phyloP scores from a whole-genome alignment of 1,140 invertebrate genomes.

The Aphelinus certus region DNA sequence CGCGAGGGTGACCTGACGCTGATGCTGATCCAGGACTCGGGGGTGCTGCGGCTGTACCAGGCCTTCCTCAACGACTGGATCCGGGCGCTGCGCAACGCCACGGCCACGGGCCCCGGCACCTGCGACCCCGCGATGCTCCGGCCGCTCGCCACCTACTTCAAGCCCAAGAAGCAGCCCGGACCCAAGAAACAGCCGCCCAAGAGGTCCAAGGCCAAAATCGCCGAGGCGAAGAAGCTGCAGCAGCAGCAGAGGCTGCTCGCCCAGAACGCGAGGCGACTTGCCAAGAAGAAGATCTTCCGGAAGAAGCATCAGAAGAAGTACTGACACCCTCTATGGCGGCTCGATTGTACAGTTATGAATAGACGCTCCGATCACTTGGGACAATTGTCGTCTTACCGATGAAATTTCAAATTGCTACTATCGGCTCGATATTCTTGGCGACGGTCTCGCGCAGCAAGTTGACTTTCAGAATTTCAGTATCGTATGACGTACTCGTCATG shows the following conservation, averaged over 20 bases:
- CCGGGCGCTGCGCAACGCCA: slow-evolving; percentile 57
- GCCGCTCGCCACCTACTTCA: slow-evolving; percentile 37
- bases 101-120: slow-evolving; percentile 50
- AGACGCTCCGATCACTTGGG: too few species aligned
- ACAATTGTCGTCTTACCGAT: too few species aligned
- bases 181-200: slow-evolving; percentile 11
- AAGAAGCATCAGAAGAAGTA: slow-evolving; percentile 38
- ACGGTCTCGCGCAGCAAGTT: too few species aligned
- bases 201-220: slow-evolving; percentile 34
- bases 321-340: too few species aligned
- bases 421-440: too few species aligned
- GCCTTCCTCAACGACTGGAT: slow-evolving; percentile 63
- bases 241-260: slow-evolving; percentile 39
- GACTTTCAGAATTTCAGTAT: too few species aligned
- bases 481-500: too few species aligned
- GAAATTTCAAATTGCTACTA: too few species aligned
- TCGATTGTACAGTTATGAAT: too few species aligned
- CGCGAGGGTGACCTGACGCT: slow-evolving; percentile 59
- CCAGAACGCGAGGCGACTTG: slow-evolving; percentile 37
- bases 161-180: slow-evolving; percentile 41
- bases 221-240: slow-evolving; percentile 29
- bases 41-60: slow-evolving; percentile 59
- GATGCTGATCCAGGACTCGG: slow-evolving; percentile 64
- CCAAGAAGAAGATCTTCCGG: slow-evolving; percentile 40
- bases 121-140: slow-evolving; percentile 49